Evolutionary conservation across 2,113 vertebrate species (phyloP).

Genomic region (Aplodontia rufa): DNA sequence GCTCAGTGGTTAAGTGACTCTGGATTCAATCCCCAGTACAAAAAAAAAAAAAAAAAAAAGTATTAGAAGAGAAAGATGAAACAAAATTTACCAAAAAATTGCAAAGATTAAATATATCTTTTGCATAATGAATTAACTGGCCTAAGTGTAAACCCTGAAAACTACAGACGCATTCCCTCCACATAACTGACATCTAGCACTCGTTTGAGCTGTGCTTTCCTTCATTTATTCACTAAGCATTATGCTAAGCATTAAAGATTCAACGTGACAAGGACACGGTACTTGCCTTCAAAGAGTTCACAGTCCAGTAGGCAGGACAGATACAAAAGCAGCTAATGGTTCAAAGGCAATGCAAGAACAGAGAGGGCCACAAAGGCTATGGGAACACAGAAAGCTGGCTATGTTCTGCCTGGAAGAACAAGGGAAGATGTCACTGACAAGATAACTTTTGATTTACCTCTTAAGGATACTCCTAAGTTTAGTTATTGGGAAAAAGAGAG

Average conservation of each 20-base stretch:
- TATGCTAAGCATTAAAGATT: not conserved
- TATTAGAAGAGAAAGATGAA: not conserved
- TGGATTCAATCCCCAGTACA: too few relatives aligned
- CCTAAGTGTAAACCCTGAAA: not conserved
- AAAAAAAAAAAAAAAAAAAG: too few relatives aligned
- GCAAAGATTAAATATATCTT: not conserved
- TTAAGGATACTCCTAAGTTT: not conserved
- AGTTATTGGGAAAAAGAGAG: not conserved
- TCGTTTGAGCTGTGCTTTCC: not conserved
- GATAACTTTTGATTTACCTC: not conserved
- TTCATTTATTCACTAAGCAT: not conserved
- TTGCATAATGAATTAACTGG: not conserved
- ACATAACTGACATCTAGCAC: not conserved
- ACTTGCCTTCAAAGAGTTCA: slow-evolving; percentile 26
- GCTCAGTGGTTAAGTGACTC: too few relatives aligned
- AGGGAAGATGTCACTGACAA: not conserved
- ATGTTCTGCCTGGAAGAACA: not conserved
- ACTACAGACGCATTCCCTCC: not conserved
- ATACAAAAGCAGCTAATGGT: not conserved
- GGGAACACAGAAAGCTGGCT: not conserved
- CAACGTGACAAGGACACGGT: not conserved
- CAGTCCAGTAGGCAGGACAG: not conserved
- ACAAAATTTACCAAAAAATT: not conserved
- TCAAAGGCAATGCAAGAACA: not conserved
- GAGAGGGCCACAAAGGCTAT: not conserved